These are phyloP conservation scores for Melopsittacus undulatus DNA, from an alignment of 2,797 vertebrate genomes.

Conservation along the genomic window DNA sequence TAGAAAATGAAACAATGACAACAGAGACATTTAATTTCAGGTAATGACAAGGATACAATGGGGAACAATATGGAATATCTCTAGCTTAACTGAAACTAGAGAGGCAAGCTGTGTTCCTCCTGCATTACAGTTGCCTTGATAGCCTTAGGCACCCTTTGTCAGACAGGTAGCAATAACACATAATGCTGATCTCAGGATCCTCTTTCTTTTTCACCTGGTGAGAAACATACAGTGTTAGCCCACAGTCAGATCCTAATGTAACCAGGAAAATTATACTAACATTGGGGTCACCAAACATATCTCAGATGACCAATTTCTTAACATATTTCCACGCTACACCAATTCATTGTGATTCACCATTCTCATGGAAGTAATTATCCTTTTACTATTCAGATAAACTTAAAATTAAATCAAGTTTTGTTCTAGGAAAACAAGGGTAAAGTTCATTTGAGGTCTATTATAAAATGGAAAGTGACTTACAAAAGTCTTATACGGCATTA, in stretches of 20 bases:
- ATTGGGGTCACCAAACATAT: neutral
- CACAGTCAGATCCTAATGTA: neutral
- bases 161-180: accelerated
- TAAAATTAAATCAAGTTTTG: neutral
- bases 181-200: neutral
- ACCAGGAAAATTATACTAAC: neutral
- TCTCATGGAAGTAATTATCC: neutral
- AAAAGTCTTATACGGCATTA: neutral
- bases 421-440: neutral
- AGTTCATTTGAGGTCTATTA: neutral
- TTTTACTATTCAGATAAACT: neutral
- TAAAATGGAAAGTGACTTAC: neutral
- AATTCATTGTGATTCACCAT: neutral
- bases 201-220: neutral
- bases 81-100: neutral
- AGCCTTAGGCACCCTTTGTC: neutral
- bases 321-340: neutral
- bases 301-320: neutral
- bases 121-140: neutral
- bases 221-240: neutral
- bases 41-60: neutral
- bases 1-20: neutral
- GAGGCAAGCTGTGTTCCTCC: neutral
- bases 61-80: neutral
- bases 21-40: neutral